A percentile compares a stretch with the other conserved stretches of the same genome.
phyloP scores from a whole-genome alignment of 2,113 vertebrate genomes.

The Asarcornis scutulata region DNA sequence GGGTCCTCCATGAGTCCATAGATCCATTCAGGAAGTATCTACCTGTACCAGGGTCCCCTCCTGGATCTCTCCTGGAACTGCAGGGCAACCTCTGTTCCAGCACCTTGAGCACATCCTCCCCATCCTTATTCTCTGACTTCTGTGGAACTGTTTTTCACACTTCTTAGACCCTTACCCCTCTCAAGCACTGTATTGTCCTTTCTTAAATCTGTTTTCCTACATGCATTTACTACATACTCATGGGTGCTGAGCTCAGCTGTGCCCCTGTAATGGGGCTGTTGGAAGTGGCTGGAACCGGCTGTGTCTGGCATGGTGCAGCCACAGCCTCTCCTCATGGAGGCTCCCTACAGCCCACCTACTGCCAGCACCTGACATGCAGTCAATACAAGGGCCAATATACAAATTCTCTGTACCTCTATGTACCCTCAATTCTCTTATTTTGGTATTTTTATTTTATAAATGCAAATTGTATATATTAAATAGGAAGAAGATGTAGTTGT shows the following conservation, averaged over 20 bases:
- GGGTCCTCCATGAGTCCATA: background rate
- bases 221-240: rapidly evolving
- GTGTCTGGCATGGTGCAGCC: rapidly evolving
- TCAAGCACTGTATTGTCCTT: background rate
- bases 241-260: background rate
- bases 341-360: rapidly evolving
- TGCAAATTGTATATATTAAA: background rate
- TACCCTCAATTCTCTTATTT: background rate
- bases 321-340: background rate
- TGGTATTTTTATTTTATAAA: background rate
- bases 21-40: background rate
- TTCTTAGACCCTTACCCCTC: background rate
- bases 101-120: background rate
- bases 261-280: rapidly evolving
- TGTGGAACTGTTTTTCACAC: background rate
- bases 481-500: background rate
- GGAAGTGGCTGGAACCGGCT: background rate
- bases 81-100: background rate
- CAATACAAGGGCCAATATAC: background rate
- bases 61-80: rapidly evolving
- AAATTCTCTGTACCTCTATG: background rate
- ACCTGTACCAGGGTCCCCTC: rapidly evolving
- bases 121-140: background rate
- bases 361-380: rapidly evolving
- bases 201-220: background rate